phyloP scores from a whole-genome alignment of 2,888 invertebrate species.

The Autographa pulchrina region DNA sequence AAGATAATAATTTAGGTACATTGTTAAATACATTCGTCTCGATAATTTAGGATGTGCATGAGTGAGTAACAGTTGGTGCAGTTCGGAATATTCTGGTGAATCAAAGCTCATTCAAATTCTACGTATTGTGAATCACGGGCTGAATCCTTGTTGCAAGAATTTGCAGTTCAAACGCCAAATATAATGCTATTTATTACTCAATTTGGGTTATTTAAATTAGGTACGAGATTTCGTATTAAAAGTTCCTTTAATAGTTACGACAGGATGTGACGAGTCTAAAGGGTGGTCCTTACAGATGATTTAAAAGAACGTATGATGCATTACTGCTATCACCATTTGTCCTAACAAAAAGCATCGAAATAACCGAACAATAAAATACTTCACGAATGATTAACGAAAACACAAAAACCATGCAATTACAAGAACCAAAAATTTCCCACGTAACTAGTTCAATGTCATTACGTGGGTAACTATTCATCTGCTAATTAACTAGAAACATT shows the following conservation, averaged over 20 bases:
- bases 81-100: conserved; percentile 29
- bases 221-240: neutral
- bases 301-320: neutral
- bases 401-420: conserved; percentile 15
- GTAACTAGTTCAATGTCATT: conserved; percentile 61
- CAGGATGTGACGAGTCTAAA: too few species aligned
- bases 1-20: too few species aligned
- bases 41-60: neutral
- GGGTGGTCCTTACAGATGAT: neutral
- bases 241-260: neutral
- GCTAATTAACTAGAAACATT: conserved; percentile 48
- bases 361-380: neutral
- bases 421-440: conserved; percentile 53
- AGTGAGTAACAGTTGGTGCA: conserved; percentile 1
- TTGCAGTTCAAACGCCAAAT: conserved; percentile 3
- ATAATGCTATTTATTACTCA: neutral
- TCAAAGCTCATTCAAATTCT: conserved; percentile 43
- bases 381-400: neutral
- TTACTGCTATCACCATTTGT: neutral
- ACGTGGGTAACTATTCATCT: conserved; percentile 46
- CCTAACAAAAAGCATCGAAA: neutral
- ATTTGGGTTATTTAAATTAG: neutral
- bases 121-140: conserved; percentile 40
- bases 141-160: conserved; percentile 19
- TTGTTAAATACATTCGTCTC: neutral